A percentile compares a stretch with the other conserved stretches of the same genome.
Evolutionary conservation across 1,140 invertebrate genomes (phyloP).

Genomic region (Papilio glaucus): DNA sequence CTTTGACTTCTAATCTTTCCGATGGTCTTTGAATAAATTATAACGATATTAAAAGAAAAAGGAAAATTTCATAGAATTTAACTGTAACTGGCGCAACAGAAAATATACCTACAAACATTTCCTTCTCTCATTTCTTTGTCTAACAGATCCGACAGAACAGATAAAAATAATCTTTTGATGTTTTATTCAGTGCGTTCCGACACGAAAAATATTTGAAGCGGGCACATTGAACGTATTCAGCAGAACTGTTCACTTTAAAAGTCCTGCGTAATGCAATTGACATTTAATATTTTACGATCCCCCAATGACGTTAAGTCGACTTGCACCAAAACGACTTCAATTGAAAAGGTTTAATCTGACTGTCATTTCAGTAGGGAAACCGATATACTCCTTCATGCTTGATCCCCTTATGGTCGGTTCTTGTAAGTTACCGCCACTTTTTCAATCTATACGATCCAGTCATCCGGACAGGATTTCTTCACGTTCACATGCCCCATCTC

Average conservation of each 20-base stretch:
- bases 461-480: too few species aligned
- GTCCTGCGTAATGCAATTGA: neutral
- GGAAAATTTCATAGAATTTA: neutral
- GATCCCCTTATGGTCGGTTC: neutral
- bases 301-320: neutral
- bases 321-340: neutral
- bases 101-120: conserved; percentile 1
- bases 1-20: neutral
- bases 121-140: conserved; percentile 8
- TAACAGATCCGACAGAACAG: neutral
- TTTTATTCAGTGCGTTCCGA: conserved; percentile 20
- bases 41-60: neutral
- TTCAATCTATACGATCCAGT: too few species aligned
- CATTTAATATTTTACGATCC: conserved; percentile 11
- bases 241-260: neutral
- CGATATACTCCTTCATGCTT: neutral
- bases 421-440: neutral
- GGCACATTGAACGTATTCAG: neutral
- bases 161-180: conserved; percentile 29
- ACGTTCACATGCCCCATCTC: too few species aligned
- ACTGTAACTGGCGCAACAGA: neutral
- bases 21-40: neutral
- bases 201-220: neutral
- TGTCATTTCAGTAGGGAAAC: neutral
- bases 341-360: neutral